Conservation (phyloP, 1,140 invertebrate species). For the Eumeta japonica region DNA sequence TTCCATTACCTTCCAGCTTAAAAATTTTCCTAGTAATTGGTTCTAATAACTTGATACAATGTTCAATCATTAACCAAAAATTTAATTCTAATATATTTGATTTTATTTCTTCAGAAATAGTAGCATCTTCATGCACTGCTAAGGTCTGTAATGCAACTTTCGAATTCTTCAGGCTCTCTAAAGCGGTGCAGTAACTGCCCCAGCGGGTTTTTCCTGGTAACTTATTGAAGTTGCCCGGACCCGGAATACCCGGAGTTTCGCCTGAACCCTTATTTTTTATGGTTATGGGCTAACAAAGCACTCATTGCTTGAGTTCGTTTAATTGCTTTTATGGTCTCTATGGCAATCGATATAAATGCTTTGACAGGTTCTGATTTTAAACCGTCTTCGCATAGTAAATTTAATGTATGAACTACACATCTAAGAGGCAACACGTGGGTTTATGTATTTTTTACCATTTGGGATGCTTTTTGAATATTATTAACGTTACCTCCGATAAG, state of each 20-base stretch:
- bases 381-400: slow-evolving; percentile 11
- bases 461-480: too few relatives aligned
- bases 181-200: too few relatives aligned
- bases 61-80: slow-evolving; percentile 8
- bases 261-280: slow-evolving; percentile 13
- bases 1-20: too few relatives aligned
- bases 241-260: slow-evolving; percentile 15
- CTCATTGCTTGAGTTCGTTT: slow-evolving; percentile 16
- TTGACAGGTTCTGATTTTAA: slow-evolving; percentile 11
- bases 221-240: too few relatives aligned
- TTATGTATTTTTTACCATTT: too few relatives aligned
- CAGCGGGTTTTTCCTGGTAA: slow-evolving; percentile 14
- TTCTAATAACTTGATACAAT: slow-evolving; percentile 2
- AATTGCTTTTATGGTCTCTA: slow-evolving; percentile 13
- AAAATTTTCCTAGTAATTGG: slow-evolving; percentile 11
- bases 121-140: slow-evolving; percentile 1
- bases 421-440: slow-evolving; percentile 7
- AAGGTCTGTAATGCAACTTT: too few relatives aligned
- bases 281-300: slow-evolving; percentile 10
- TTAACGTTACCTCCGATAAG: slow-evolving; percentile 18
- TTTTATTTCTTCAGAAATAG: slow-evolving; percentile 8
- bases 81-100: slow-evolving; percentile 9
- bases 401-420: too few relatives aligned
- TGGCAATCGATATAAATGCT: slow-evolving; percentile 4
- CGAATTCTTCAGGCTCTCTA: too few relatives aligned